Evolutionary conservation across 2,888 invertebrate genomes (phyloP), one percentile per base, ranked within the genome.

Genomic region (Tridacna crocea): DNA sequence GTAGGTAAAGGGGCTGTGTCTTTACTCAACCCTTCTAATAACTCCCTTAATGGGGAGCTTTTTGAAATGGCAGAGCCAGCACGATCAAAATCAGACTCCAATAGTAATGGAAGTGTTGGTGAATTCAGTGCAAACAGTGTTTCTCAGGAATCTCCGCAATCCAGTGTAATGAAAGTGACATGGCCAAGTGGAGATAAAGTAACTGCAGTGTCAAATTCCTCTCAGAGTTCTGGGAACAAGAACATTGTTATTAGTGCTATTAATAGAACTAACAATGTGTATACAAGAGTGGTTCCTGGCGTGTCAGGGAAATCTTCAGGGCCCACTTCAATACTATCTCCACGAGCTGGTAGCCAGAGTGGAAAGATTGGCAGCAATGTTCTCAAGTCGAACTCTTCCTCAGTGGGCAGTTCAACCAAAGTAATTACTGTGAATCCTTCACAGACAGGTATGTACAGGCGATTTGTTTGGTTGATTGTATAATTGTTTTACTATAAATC

Each of bases 201-300:
- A 48, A 58, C 80, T 61, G 63, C 77, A 46, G 70, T 73, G 63
- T 79, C 87, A 63, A 86, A 70, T 58, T 58, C 60, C 24, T 70
- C 70, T 13, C 87, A 86, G 63, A 82, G 85, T 24, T 83, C 86
- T 48, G 87, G 88, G 51, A 92, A 91, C 81, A 80, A 77, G 87
- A 92, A 92, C 80, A 90, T 93, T 76, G 90, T 92, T 22, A 91
- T 91, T 77, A 92, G 90, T 89, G 87, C 92, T 82, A 83, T 92
- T 58, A 91, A 89, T 75, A 93, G 92, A 87, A 78, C 87, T 17
- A 91, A 90, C 80, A 91, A 89, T 84, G 88, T 91, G 47, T 90
- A 90, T 46, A 90, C 92, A 47, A 91, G 92, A 83, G 90, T 91
- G 27, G 84, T 92, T n/a, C 87, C 91, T 8, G 88, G 88, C 13